Evolutionary conservation across 2,888 invertebrate species (phyloP).

Genomic region (Catocala sponsa): DNA sequence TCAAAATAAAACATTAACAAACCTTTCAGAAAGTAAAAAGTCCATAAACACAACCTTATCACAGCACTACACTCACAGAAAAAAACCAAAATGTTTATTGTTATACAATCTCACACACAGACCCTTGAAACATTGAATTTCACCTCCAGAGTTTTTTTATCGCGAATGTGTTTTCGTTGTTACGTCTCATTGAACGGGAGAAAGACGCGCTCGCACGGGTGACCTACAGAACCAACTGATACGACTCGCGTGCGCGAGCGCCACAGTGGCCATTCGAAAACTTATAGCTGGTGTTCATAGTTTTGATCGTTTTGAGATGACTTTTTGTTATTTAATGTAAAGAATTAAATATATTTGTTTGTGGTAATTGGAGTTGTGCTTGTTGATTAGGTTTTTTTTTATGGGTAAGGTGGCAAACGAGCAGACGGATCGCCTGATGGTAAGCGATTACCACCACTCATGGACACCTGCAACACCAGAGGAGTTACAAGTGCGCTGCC

Average conservation of each 20-base stretch:
- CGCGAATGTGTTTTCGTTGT: slow-evolving; percentile 28
- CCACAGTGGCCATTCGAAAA: slow-evolving; percentile 69
- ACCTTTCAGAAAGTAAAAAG: slow-evolving; percentile 2
- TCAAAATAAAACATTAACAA: slow-evolving; percentile 3
- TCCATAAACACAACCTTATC: neutral
- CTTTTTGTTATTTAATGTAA: neutral
- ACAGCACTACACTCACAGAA: slow-evolving; percentile 3
- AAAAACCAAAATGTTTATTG: neutral
- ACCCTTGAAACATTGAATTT: no score
- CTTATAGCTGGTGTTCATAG: slow-evolving; percentile 29
- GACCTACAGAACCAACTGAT: slow-evolving; percentile 78
- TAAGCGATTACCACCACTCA: no score
- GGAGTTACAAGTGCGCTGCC: no score
- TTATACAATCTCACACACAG: no score
- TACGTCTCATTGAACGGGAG: slow-evolving; percentile 31
- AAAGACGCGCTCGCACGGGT: slow-evolving; percentile 63
- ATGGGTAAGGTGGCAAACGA: no score
- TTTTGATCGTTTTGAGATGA: slow-evolving; percentile 56
- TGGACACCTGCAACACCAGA: no score
- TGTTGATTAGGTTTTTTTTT: no score
- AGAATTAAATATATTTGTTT: no score
- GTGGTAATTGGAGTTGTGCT: no score
- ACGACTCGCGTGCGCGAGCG: slow-evolving; percentile 63
- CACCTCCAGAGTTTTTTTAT: no score
- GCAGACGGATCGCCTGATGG: no score